A percentile compares a stretch with the other conserved stretches of the same genome.
phyloP scores from a whole-genome alignment of 2,888 invertebrate genomes.

The Elysia crispata region DNA sequence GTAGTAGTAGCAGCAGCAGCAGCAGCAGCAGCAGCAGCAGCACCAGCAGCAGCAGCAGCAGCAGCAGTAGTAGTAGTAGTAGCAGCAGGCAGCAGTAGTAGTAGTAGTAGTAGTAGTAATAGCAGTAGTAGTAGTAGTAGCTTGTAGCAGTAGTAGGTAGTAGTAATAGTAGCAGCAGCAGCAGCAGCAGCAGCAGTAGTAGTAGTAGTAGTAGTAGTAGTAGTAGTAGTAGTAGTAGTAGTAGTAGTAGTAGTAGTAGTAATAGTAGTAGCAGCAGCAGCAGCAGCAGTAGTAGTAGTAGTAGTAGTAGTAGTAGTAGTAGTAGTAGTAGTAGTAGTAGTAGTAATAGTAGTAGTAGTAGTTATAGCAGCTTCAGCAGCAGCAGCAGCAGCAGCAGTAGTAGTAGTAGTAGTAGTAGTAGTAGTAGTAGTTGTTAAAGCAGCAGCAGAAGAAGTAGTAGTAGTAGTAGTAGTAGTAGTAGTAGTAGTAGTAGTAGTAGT shows the following conservation, averaged over 20 bases:
- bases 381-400: background rate
- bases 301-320: background rate
- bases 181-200: background rate
- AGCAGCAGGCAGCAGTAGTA: too few relatives aligned
- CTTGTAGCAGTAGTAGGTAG: too few relatives aligned
- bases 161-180: background rate
- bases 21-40: too few relatives aligned
- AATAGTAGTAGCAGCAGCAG: background rate
- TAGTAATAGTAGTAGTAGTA: too few relatives aligned
- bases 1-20: too few relatives aligned
- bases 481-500: too few relatives aligned
- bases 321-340: too few relatives aligned
- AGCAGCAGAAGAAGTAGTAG: background rate
- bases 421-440: slow-evolving; percentile 6
- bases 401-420: background rate
- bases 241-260: too few relatives aligned
- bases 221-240: background rate
- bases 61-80: background rate
- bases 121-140: too few relatives aligned
- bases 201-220: too few relatives aligned
- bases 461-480: background rate
- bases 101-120: background rate
- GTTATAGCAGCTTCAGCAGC: too few relatives aligned
- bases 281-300: background rate
- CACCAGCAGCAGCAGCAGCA: too few relatives aligned